A percentile compares a stretch with the other conserved stretches of the same genome.
Evolutionary conservation across 2,797 vertebrate genomes (phyloP).

Genomic region (Choloepus didactylus): DNA sequence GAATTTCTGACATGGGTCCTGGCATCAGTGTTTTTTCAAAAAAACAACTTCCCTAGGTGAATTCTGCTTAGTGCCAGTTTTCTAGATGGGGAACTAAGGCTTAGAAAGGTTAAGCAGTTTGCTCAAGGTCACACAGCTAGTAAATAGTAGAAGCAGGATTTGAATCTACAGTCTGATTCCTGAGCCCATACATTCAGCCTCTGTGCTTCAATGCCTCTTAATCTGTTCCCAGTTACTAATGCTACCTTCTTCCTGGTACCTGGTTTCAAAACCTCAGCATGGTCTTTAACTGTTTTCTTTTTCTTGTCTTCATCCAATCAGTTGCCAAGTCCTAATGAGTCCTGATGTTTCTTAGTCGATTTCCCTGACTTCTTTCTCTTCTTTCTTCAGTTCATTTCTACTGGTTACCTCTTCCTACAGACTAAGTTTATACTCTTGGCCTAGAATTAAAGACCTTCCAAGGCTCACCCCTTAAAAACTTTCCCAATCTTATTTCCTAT

Average conservation of each 20-base stretch:
- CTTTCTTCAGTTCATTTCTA: not conserved
- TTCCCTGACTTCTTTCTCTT: not conserved
- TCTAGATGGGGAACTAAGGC: conserved; percentile 7
- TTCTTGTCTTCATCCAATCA: not conserved
- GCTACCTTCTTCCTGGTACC: not conserved
- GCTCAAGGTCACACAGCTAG: not conserved
- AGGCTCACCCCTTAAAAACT: not conserved
- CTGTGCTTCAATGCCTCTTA: not conserved
- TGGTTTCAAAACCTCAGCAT: not conserved
- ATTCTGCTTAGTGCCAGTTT: conserved; percentile 1
- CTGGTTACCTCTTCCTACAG: not conserved
- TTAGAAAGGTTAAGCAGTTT: conserved; percentile 22
- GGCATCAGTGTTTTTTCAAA: not conserved
- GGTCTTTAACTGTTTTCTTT: not conserved
- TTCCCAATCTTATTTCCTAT: not conserved
- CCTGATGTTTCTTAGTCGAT: not conserved
- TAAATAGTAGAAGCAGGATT: not conserved
- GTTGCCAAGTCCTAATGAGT: not conserved
- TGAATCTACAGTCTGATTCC: not conserved
- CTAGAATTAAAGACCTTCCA: not conserved
- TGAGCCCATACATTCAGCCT: not conserved
- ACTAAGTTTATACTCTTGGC: not conserved
- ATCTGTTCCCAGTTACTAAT: not conserved
- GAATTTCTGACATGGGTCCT: not conserved
- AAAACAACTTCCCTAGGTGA: not conserved